These are phyloP conservation scores for Pomacea canaliculata DNA, from an alignment of 2,888 invertebrate species.

Conservation along the genomic window DNA sequence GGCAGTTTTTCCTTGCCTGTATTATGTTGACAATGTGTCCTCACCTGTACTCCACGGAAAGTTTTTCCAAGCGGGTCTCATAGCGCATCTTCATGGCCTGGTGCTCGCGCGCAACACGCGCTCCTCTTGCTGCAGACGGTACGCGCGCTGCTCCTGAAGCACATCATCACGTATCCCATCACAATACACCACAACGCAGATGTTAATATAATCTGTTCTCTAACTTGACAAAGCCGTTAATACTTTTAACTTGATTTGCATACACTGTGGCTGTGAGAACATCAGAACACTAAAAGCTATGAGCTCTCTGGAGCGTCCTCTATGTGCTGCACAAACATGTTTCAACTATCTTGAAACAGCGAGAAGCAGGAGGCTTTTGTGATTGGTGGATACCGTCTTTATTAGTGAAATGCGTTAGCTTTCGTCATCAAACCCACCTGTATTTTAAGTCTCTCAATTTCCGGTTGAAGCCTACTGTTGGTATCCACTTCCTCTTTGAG, in stretches of 20 bases:
- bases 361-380: no score
- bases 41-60: constrained; percentile 32
- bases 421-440: constrained; percentile 30
- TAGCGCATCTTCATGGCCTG: constrained; percentile 60
- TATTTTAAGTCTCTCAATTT: constrained; percentile 38
- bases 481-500: constrained; percentile 33
- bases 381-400: no score
- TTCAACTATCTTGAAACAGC: no score
- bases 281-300: background rate
- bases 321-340: no score
- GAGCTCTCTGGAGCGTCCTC: no score
- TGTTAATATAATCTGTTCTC: background rate
- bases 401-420: no score
- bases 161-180: background rate
- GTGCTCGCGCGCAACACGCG: constrained; percentile 52
- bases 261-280: background rate
- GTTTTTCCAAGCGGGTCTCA: constrained; percentile 55
- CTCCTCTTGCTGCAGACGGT: constrained; percentile 57
- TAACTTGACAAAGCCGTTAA: background rate
- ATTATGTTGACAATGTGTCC: background rate
- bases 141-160: constrained; percentile 56
- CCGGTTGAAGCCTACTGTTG: constrained; percentile 34
- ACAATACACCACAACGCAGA: background rate
- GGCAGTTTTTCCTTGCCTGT: no score
- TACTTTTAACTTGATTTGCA: background rate